These are phyloP conservation scores for Scalopus aquaticus DNA, from an alignment of 2,113 vertebrate species.

Conservation along the genomic window DNA sequence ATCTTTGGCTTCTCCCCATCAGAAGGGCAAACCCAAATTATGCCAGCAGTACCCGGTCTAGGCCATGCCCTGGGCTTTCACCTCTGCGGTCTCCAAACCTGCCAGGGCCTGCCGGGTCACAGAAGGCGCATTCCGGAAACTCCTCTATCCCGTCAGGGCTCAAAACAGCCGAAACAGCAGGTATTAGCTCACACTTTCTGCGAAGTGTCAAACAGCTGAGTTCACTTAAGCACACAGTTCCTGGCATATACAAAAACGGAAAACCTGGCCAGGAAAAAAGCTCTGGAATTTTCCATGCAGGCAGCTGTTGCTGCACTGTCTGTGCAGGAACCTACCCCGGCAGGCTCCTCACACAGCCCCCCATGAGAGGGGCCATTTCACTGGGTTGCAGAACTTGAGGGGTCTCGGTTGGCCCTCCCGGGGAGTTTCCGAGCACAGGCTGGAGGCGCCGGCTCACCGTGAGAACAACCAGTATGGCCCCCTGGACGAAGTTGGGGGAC, in stretches of 20 bases:
- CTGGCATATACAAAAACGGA: constrained; percentile 23
- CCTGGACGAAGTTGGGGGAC: too few relatives aligned
- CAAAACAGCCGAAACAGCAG: neutral
- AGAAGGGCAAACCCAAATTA: neutral
- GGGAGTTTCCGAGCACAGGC: too few relatives aligned
- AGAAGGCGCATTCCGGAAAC: neutral
- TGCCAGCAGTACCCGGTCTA: neutral
- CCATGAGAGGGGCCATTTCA: neutral
- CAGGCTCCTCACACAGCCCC: neutral
- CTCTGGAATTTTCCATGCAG: constrained; percentile 59
- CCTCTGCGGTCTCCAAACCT: neutral
- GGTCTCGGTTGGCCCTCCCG: too few relatives aligned
- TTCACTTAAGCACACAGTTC: constrained; percentile 48
- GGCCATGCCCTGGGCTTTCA: neutral
- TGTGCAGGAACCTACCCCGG: neutral
- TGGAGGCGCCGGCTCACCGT: too few relatives aligned
- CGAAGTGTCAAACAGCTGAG: constrained; percentile 54
- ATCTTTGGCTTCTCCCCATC: neutral
- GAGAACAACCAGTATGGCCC: too few relatives aligned
- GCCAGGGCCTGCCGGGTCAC: neutral
- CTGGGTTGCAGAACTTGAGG: neutral
- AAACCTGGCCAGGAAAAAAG: neutral
- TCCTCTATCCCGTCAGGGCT: too few relatives aligned
- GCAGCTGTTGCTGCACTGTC: constrained; percentile 38
- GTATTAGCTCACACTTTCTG: constrained; percentile 21